phyloP scores from a whole-genome alignment of 2,113 vertebrate species.

The Hucho hucho region DNA sequence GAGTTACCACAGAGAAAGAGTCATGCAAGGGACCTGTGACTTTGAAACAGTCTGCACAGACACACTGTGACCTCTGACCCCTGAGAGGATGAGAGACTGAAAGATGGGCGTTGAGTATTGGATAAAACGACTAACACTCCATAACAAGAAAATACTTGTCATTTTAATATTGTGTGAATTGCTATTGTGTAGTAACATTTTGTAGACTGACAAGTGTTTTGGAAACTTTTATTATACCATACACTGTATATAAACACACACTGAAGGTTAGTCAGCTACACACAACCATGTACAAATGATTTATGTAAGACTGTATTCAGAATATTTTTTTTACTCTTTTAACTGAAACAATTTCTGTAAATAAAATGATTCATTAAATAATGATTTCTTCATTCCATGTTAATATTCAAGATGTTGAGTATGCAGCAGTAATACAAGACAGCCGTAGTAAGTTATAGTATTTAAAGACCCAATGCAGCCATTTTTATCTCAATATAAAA shows the following conservation, averaged over 20 bases:
- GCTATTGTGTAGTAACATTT: too few relatives aligned
- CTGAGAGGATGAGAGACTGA: slow-evolving; percentile 5
- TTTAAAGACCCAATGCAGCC: too few relatives aligned
- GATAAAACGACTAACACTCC: not conserved
- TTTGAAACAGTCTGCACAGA: slow-evolving; percentile 8
- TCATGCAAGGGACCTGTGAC: slow-evolving; percentile 13
- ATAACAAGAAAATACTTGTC: not conserved
- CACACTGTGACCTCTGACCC: not conserved
- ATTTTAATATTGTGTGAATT: too few relatives aligned
- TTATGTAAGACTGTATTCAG: slow-evolving; percentile 26
- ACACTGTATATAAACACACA: not conserved
- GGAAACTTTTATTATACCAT: not conserved
- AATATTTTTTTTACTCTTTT: slow-evolving; percentile 34
- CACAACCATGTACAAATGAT: not conserved
- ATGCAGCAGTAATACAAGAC: not conserved
- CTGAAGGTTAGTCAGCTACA: not conserved
- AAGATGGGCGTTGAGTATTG: not conserved
- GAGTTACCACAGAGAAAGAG: not conserved
- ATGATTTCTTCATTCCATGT: not conserved
- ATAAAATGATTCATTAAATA: slow-evolving; percentile 39
- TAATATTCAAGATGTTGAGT: not conserved
- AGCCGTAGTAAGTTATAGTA: not conserved
- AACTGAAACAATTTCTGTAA: slow-evolving; percentile 46
- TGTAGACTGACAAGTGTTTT: too few relatives aligned
- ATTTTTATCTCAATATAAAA: too few relatives aligned